Conservation (phyloP, 2,888 invertebrate genomes). For the Caenorhabditis sp. region DNA sequence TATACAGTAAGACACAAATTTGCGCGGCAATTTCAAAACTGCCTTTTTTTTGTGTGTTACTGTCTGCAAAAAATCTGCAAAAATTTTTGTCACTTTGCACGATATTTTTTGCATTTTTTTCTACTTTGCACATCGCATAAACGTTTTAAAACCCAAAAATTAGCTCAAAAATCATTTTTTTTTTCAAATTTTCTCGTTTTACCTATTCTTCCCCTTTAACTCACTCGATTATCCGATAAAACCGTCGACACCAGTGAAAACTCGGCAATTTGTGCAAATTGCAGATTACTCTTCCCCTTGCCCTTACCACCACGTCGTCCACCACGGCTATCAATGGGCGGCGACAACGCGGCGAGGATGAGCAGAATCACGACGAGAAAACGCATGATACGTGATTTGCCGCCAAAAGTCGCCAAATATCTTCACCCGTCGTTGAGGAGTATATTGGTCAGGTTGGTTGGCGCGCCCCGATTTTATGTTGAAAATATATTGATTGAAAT, state of each 20-base stretch:
- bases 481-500: no score
- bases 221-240: conserved; percentile 65
- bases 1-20: no score
- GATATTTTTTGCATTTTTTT: no score
- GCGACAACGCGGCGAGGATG: conserved; percentile 4
- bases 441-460: conserved; percentile 25
- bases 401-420: conserved; percentile 18
- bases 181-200: neutral
- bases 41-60: no score
- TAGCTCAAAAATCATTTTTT: no score
- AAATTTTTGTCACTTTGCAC: no score
- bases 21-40: no score
- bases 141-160: no score
- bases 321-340: conserved; percentile 48
- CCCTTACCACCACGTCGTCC: conserved; percentile 63
- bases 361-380: conserved; percentile 12
- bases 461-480: no score
- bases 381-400: conserved; percentile 38
- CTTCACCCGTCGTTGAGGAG: conserved; percentile 42
- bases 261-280: conserved; percentile 70
- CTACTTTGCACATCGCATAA: no score
- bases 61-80: no score
- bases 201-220: neutral
- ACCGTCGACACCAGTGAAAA: conserved; percentile 66
- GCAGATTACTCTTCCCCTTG: conserved; percentile 69